These are phyloP conservation scores for Rhyacophila evoluta DNA, from an alignment of 2,888 invertebrate genomes.

Conservation along the genomic window DNA sequence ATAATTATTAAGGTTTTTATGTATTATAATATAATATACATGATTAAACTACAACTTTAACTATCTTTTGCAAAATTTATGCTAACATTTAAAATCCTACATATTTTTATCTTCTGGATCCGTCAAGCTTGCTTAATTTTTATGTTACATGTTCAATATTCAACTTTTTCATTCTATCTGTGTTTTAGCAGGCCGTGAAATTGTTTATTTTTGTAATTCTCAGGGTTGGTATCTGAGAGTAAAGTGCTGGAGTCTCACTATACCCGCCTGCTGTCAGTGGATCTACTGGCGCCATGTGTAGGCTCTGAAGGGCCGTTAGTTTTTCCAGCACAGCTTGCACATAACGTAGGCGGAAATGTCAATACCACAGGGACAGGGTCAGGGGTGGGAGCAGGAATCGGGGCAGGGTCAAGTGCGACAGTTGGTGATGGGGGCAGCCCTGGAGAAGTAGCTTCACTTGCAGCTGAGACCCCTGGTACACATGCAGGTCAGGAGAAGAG, in stretches of 20 bases:
- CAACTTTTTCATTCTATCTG: neutral
- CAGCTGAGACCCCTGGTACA: constrained; percentile 23
- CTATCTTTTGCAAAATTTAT: no score
- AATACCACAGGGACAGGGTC: constrained; percentile 30
- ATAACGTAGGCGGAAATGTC: constrained; percentile 32
- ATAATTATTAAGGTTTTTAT: neutral
- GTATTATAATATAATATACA: no score
- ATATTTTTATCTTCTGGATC: no score
- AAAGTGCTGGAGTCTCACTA: constrained; percentile 71
- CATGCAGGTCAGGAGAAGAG: constrained; percentile 68
- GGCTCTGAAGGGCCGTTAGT: constrained; percentile 58
- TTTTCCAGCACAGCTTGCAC: constrained; percentile 31
- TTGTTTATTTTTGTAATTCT: no score
- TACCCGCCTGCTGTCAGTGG: constrained; percentile 42
- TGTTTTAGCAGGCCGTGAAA: no score
- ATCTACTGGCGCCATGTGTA: constrained; percentile 56
- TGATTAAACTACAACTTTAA: no score
- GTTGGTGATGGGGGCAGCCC: neutral
- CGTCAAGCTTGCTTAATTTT: no score
- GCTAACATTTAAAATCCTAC: no score
- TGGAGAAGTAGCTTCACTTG: neutral
- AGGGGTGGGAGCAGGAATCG: neutral
- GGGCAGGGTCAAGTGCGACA: neutral
- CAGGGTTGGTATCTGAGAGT: constrained; percentile 72
- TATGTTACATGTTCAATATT: no score